phyloP scores from a whole-genome alignment of 1,140 invertebrate species.

The Drosophila biarmipes region DNA sequence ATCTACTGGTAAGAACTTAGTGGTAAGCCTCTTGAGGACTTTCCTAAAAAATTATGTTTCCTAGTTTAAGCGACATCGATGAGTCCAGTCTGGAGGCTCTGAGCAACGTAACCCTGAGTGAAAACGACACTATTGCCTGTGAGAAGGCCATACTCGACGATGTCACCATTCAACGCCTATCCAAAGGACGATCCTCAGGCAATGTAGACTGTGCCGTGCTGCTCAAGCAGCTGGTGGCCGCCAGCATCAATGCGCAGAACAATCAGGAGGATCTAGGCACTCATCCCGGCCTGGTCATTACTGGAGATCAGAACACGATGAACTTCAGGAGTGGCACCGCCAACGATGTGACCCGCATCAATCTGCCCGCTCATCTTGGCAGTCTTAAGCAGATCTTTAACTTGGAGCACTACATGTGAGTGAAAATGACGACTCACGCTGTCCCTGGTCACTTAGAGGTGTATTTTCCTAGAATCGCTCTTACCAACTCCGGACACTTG shows the following conservation, averaged over 20 bases:
- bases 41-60: neutral
- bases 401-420: constrained; percentile 72
- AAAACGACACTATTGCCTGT: constrained; percentile 56
- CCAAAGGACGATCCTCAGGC: constrained; percentile 31
- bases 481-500: constrained; percentile 70
- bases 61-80: constrained; percentile 71
- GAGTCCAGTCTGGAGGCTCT: constrained; percentile 56
- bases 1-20: constrained; percentile 60
- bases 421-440: neutral
- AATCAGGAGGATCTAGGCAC: constrained; percentile 32
- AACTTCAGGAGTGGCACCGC: constrained; percentile 31
- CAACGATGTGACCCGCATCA: constrained; percentile 50
- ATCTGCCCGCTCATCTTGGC: constrained; percentile 46
- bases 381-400: constrained; percentile 70
- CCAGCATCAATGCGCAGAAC: constrained; percentile 30
- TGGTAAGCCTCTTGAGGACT: neutral
- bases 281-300: constrained; percentile 29
- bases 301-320: constrained; percentile 41
- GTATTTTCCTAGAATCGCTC: constrained; percentile 48
- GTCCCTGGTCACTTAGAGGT: neutral
- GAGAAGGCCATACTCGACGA: constrained; percentile 62
- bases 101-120: constrained; percentile 44
- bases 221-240: constrained; percentile 17
- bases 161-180: constrained; percentile 54
- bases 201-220: constrained; percentile 54